Base-by-base conservation (phyloP, 2,113 vertebrate species). In the Willisornis vidua region DNA sequence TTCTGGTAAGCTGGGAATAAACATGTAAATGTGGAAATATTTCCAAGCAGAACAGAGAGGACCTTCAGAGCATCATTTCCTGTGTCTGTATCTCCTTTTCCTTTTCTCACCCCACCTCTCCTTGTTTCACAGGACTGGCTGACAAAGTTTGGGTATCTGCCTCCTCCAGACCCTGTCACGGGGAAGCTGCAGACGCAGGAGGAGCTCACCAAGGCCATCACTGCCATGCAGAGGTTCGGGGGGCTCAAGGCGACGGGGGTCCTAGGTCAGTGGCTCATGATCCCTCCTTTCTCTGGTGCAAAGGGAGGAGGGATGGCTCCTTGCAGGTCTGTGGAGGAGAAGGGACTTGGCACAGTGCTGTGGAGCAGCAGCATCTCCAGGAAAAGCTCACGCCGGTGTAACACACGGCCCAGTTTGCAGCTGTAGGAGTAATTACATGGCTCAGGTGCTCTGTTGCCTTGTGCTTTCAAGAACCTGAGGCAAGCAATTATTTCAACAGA, bases 91-190 rank as follows among this genome's bases (percentile, higher is more conserved):
- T 77, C 80, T 83, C 33, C 24, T 70, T 74, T 75, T 77, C 49
- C 25, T 67, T 68, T 62, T 57, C 79, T 94, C 48, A 95, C 49
- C 35, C 39, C 10, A 3, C 5, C 10, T 79, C 25, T 3, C 39
- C 74, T 80, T 81, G 23, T 88, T 92, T 73, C 80, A 39, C 97
- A 99, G 99, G 99, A 99, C 91, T 99, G 99, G 99, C 98, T 99
- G 97, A 99, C 97, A 52, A 99, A 97, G 94, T 99, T 99, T 46
- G 99, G 99, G 39, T 99, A 99, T 94, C 98, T 99, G 96, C 99
- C 99, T 4, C 98, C 99, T 3, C 96, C 98, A 1, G 99, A 99
- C 86, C 98, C 99, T 0, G 94, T 98, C 33, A 98, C 98, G 0
- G 99, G 99, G 28, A 99, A 98, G 77, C 98, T 99, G 43, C 99